These are phyloP conservation scores for Rhamphomyia laevipes DNA, from an alignment of 2,888 invertebrate genomes.

Conservation along the genomic window DNA sequence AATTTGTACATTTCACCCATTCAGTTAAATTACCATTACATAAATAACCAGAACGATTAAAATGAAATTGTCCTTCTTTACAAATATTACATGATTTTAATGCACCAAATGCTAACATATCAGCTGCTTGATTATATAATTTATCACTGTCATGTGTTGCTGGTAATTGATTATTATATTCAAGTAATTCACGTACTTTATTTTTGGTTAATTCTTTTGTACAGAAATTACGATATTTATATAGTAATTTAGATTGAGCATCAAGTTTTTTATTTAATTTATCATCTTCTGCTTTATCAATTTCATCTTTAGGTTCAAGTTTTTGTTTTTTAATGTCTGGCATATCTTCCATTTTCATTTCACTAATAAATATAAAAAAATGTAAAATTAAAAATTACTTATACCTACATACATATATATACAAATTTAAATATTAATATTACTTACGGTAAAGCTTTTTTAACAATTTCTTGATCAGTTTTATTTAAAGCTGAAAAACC, in stretches of 20 bases:
- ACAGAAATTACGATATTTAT: constrained; percentile 52
- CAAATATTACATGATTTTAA: constrained; percentile 70
- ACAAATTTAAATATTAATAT: constrained; percentile 1
- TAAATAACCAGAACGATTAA: constrained; percentile 64
- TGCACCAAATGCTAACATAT: constrained; percentile 81
- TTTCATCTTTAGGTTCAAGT: constrained; percentile 45
- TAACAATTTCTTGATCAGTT: constrained; percentile 57
- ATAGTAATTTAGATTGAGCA: constrained; percentile 39
- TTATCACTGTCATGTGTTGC: constrained; percentile 50
- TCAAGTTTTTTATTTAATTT: constrained; percentile 48
- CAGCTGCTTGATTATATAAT: constrained; percentile 58
- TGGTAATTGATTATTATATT: constrained; percentile 58
- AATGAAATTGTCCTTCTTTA: constrained; percentile 55
- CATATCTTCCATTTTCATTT: constrained; percentile 40
- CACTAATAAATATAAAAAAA: constrained; percentile 22
- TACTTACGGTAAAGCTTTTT: constrained; percentile 52
- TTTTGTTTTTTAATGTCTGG: constrained; percentile 59
- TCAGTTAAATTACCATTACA: constrained; percentile 64
- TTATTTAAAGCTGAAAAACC: constrained; percentile 58
- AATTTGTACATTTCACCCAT: constrained; percentile 77
- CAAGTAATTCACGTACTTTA: constrained; percentile 52
- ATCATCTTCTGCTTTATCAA: constrained; percentile 40
- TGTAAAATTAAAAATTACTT: neutral
- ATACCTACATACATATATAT: neutral
- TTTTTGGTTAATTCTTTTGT: constrained; percentile 45